Evolutionary conservation across 2,113 vertebrate species (phyloP), one percentile per base, ranked within the genome.

Genomic region (Aspiorhynchus laticeps): DNA sequence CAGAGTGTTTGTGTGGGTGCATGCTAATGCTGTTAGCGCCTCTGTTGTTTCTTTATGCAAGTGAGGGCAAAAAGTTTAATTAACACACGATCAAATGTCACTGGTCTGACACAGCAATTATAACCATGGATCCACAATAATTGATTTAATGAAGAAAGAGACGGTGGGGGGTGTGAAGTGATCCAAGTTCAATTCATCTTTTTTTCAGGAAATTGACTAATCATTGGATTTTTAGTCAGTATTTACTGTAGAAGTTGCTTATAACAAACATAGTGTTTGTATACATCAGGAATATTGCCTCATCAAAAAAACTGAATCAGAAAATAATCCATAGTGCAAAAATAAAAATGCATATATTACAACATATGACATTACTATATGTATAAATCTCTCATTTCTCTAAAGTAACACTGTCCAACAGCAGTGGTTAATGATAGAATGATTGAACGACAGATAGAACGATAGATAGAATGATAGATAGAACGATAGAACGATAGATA

Each of bases 41-140:
- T 56, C 67, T n/a, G 82, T 73, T 56, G 48, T 26, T 73, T 83
- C 41, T 84, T 41, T 41, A 74, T 38, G 31, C 67, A 28, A 74
- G 82, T 38, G 14, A 84, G 82, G 82, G 48, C 67, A 84, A 38
- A 84, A 84, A 59, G 51, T 56, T 56, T 41, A 75, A 84, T 84
- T 84, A 84, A 74, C 83, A 84, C 51, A 59, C 33, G 5, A 56
- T 59, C 67, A 59, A 84, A 84, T 74, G 67, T 74, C 82, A 26
- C 11, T 53, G 14, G 28, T 53, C 21, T 84, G 69, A 84, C 48
- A 15, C 7, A 14, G 12, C 14, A 84, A 74, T 74, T 84, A 74
- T 41, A 31, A 84, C 31, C 21, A 74, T 17, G 7, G 28, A 74
- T 51, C 67, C 48, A 41, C 21, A n/a, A 84, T 19, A 53, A 84